Evolutionary conservation across 2,888 invertebrate species (phyloP).

Genomic region (Gandaritis pyraliata): DNA sequence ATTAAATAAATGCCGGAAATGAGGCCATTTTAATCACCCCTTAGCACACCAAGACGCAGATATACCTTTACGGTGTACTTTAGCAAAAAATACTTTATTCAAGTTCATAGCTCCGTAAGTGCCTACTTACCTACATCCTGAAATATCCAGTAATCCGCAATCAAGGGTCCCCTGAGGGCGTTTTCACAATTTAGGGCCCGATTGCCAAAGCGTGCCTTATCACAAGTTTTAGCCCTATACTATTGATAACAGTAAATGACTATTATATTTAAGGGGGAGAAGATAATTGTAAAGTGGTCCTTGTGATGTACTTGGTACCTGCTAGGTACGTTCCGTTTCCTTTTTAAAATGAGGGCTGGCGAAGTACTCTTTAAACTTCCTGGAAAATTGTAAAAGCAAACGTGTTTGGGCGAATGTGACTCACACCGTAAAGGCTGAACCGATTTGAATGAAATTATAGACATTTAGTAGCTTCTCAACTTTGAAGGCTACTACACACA

Average conservation of each 20-base stretch:
- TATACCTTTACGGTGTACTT: background rate
- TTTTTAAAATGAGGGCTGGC: background rate
- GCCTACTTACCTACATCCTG: slow-evolving; percentile 28
- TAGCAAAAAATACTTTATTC: background rate
- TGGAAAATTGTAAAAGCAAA: too few relatives aligned
- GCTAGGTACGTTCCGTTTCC: slow-evolving; percentile 26
- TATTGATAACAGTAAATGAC: slow-evolving; percentile 59
- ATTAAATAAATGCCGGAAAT: too few relatives aligned
- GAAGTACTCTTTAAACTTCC: background rate
- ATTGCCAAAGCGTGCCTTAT: slow-evolving; percentile 67
- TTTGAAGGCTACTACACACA: too few relatives aligned
- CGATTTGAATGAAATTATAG: too few relatives aligned
- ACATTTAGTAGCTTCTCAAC: too few relatives aligned
- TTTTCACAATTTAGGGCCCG: slow-evolving; percentile 51
- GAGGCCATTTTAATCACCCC: too few relatives aligned
- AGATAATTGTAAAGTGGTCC: slow-evolving; percentile 15
- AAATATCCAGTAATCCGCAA: slow-evolving; percentile 39
- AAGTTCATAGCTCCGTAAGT: background rate
- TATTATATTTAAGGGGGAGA: slow-evolving; percentile 43
- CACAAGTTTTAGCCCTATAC: slow-evolving; percentile 46
- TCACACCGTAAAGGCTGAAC: too few relatives aligned
- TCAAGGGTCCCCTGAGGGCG: slow-evolving; percentile 42
- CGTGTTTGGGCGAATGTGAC: too few relatives aligned
- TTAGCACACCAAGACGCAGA: too few relatives aligned
- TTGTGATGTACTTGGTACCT: background rate